Evolutionary conservation across 2,888 invertebrate species (phyloP).

Genomic region (Polydesmus complanatus): DNA sequence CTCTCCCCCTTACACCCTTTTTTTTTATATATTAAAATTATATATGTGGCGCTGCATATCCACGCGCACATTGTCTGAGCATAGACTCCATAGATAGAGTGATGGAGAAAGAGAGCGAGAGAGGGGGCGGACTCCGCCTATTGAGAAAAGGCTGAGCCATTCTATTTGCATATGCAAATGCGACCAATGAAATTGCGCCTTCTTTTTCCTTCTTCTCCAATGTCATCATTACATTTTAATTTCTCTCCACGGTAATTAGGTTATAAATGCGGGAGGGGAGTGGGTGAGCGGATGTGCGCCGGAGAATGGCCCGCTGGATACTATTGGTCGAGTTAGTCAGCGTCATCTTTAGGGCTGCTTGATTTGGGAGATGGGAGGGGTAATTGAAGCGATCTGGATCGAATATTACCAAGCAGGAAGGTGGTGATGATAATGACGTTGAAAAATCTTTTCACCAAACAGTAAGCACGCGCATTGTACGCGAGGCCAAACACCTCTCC

Average conservation of each 20-base stretch:
- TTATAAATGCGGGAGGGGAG: slow-evolving; percentile 6
- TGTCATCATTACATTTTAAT: slow-evolving; percentile 17
- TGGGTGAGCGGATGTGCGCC: neutral
- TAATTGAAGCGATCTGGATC: neutral
- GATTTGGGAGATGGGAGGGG: neutral
- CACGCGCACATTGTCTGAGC: too few species aligned
- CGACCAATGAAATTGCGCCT: slow-evolving; percentile 9
- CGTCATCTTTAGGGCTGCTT: too few species aligned
- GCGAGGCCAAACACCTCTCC: too few species aligned
- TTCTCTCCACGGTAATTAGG: slow-evolving; percentile 12
- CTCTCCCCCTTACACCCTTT: neutral
- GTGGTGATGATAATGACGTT: too few species aligned
- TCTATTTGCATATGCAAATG: slow-evolving; percentile 16
- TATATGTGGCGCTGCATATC: too few species aligned
- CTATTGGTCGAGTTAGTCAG: neutral
- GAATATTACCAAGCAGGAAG: too few species aligned
- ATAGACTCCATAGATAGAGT: too few species aligned
- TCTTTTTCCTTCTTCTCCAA: slow-evolving; percentile 3
- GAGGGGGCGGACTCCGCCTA: neutral
- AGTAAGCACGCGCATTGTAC: too few species aligned
- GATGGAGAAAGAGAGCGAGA: too few species aligned
- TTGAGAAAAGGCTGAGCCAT: neutral
- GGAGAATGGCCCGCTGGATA: neutral
- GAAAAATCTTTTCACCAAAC: too few species aligned
- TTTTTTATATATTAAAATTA: too few species aligned